Evolutionary conservation across 2,797 vertebrate genomes (phyloP), one percentile per base, ranked within the genome.

Genomic region (Microctenopoma stevenorrisi): DNA sequence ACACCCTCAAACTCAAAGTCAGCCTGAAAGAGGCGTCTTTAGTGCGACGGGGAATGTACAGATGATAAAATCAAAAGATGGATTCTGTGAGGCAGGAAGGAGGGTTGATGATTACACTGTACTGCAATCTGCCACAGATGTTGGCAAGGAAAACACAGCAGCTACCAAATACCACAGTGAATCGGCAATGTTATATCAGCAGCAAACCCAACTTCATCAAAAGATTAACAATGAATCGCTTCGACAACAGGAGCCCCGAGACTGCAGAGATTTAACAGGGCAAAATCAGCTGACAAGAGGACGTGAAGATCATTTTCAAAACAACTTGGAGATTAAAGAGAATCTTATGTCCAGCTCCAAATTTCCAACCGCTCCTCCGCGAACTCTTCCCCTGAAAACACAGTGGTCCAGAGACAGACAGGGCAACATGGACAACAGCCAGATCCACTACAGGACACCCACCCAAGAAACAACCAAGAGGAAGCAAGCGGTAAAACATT

Each of bases 401-500:
- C 94, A 92, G 70, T 94, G 91, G 92, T 78, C 88, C 49, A 61
- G 90, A 73, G 94, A 94, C 56, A 69, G 86, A 66, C 91, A 85
- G 52, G 76, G 79, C 83, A 90, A 79, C 76, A 26, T 58, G 54
- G 93, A 94, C 86, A 89, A 66, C 88, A 91, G 91, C 88, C 88
- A 92, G 85, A 82, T 86, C 86, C 92, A 93, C 88, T 83, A 90
- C 91, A 86, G 90, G 89, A 89, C 47, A 57, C 65, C 84, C 68
- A 64, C 70, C 83, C 90, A 92, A 88, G 94, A 94, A 79, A 67
- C 90, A 59, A 68, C 87, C 83, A 93, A 93, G 89, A 92, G 90
- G 89, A 94, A 94, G 92, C 91, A 91, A 91, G 94, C 91, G 94
- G 94, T 95, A 95, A 94, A 88, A 74, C 85, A 85, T 79, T 89